Evolutionary conservation across 2,888 invertebrate genomes (phyloP), one percentile per base, ranked within the genome.

Genomic region (Ophraella communa): DNA sequence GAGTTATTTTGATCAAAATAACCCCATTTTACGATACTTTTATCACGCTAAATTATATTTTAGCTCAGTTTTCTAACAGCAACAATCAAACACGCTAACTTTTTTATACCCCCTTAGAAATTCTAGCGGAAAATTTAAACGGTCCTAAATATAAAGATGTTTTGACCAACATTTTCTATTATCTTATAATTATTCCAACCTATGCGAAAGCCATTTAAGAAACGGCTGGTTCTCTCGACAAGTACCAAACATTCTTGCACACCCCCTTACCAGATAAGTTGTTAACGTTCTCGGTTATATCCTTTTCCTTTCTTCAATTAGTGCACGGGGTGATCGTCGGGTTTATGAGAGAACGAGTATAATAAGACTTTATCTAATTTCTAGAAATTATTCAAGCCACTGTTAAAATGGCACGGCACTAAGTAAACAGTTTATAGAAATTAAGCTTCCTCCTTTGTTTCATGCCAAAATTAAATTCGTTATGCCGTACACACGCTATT

Each of bases 271-370:
- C 35, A 59, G 59, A 59, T 59, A 51, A 59, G 59, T 59, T 52
- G 27, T 35, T 52, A 59, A 59, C 42, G 59, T 59, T 59, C 59
- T 39, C 20, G 14, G 59, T 52, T 27, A 59, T 47, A 51, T 59
- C 59, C 42, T 51, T 59, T 44, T 10, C 59, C 52, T 52, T 42
- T 51, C 59, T 59, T 51, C 42, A 59, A 59, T 59, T 59, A 59
- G 51, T 59, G 42, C 51, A 59, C 10, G 17, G 51, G 59, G 51
- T 51, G 51, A 47, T 59, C 14, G 30, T 45, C 20, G 56, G 45
- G 45, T 45, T 56, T 56, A 56, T 56, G 47, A 56, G 30, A 20
- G 33, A 51, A 24, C 52, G 33, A 24, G 51, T 21, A 27, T 33
- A 51, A 51, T 59, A 59, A 59, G 23, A 33, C 59, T 51, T 45